Percentiles rank a stretch among this genome's conserved stretches.
Conservation (phyloP, 2,113 vertebrate species). For the Herpailurus yagouaroundi region DNA sequence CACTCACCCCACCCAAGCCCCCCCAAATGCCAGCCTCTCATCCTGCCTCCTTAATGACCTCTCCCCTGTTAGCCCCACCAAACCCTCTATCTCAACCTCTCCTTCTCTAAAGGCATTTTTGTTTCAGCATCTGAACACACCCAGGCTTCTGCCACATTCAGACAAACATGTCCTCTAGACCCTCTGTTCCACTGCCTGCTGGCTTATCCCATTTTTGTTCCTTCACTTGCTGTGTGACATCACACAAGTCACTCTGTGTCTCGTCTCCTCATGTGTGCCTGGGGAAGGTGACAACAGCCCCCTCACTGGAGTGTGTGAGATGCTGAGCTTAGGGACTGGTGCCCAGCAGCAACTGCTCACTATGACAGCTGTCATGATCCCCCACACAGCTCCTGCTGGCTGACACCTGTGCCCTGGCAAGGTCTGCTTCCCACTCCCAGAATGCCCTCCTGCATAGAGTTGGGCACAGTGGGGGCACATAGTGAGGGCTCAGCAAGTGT, state of each 20-base stretch:
- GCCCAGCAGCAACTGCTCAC: not conserved
- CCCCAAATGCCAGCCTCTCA: not conserved
- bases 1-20: not conserved
- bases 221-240: not conserved
- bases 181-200: not conserved
- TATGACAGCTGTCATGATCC: rapidly evolving
- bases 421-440: not conserved
- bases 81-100: not conserved
- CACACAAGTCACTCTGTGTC: not conserved
- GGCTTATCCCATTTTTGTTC: not conserved
- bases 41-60: not conserved
- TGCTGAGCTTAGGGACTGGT: not conserved
- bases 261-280: not conserved
- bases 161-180: not conserved
- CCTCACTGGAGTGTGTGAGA: not conserved
- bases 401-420: not conserved
- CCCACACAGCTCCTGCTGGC: not conserved
- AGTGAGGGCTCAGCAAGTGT: not conserved
- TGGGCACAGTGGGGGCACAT: not conserved
- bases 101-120: not conserved
- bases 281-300: not conserved
- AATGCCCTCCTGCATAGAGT: not conserved
- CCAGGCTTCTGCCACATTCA: not conserved
- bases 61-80: not conserved
- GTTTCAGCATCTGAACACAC: not conserved